Base-by-base conservation (phyloP, 2,888 invertebrate genomes). In the Melipona bicolor region DNA sequence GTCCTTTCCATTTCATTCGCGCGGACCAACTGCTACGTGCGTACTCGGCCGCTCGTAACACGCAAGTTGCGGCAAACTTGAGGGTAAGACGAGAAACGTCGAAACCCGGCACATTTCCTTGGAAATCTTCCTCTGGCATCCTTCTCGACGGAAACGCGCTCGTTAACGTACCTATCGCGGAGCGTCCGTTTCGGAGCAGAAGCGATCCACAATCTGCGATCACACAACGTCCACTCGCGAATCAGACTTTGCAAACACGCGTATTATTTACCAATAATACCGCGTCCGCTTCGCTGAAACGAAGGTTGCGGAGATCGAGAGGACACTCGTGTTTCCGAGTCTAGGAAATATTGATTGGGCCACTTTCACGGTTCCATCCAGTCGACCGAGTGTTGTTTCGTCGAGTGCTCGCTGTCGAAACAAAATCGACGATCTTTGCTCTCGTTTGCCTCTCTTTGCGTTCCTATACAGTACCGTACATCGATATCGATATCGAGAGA, bases 1-100 rank as follows among this genome's bases (percentile, higher is more conserved):
- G 49, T 79, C 76, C 59, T 68, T 65, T 24, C 65, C 56, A 77
- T 64, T 56, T 43, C 32, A 79, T 73, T 64, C 70, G 70, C 32
- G 24, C 19, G 13, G 4, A 21, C 19, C 4, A 50, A 77, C 27
- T n/a, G n/a, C n/a, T 52, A 19, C 15, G 6, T 2, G 3, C 4
- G 24, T n/a, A 32, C 43, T 2, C 11, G 43, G 9, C 11, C 43
- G 43, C 43, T 9, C 43, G 43, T 43, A 11, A 43, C 9, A 11
- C 43, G 9, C 9, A 0, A 1, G 9, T 1, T 27, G 19, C 21
- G 4, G 0, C 9, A 21, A 64, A 32, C 24, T 9, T 15, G 0
- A 9, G 0, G 15, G 11, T 9, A 36, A 24, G 9, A 49, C 19
- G 4, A 4, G 17, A 4, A 65, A n/a, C 3, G 4, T 0, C 32